Evolutionary conservation across 2,888 invertebrate genomes (phyloP).

Genomic region (Amphimallon solstitiale): DNA sequence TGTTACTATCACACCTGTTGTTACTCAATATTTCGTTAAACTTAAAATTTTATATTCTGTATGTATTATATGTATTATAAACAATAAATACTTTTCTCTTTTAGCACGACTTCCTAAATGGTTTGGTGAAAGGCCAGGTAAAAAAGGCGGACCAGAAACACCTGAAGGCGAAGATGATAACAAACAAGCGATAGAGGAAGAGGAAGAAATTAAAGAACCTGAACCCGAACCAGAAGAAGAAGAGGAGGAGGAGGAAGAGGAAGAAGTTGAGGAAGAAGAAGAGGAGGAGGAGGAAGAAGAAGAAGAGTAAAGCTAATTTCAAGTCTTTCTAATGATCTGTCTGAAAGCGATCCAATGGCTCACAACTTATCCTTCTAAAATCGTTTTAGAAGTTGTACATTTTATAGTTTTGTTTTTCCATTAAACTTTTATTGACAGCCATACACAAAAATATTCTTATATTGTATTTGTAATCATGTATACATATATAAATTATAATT

Average conservation of each 20-base stretch:
- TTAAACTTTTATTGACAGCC: conserved; percentile 23
- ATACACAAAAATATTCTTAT: conserved; percentile 49
- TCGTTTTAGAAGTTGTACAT: conserved; percentile 29
- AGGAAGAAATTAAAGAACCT: conserved; percentile 70
- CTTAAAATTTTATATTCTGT: background rate
- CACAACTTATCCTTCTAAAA: conserved; percentile 24
- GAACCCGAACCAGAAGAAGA: conserved; percentile 76
- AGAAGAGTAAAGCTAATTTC: conserved; percentile 60
- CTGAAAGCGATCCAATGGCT: conserved; percentile 27
- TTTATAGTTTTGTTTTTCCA: conserved; percentile 32
- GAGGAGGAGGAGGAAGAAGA: conserved; percentile 78
- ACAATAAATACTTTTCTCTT: background rate
- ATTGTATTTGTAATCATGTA: conserved; percentile 58
- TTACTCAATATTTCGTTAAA: too few relatives aligned
- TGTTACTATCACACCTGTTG: too few relatives aligned
- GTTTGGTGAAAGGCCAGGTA: conserved; percentile 96
- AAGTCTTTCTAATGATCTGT: conserved; percentile 21
- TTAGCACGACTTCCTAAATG: conserved; percentile 93
- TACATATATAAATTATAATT: conserved; percentile 43
- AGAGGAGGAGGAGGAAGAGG: conserved; percentile 78
- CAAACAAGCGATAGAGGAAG: conserved; percentile 79
- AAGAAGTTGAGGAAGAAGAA: conserved; percentile 78
- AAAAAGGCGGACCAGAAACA: conserved; percentile 87
- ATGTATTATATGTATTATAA: too few relatives aligned
- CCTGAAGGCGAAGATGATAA: conserved; percentile 92